phyloP scores from a whole-genome alignment of 1,140 invertebrate species.

The Dufourea novaeangliae region DNA sequence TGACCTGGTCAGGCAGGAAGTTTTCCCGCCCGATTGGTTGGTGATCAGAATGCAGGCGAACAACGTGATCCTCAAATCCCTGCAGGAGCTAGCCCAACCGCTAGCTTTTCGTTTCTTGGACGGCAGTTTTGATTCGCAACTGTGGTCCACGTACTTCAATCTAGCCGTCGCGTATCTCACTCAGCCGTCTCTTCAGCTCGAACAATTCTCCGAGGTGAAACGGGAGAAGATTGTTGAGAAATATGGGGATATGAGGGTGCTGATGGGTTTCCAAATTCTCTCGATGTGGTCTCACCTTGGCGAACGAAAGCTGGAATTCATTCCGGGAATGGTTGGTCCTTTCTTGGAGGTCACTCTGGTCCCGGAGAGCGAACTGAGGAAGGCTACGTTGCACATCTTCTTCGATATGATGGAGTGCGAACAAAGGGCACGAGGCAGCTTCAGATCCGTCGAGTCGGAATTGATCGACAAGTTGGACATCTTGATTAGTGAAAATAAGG shows the following conservation, averaged over 20 bases:
- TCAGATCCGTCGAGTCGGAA: slow-evolving; percentile 94
- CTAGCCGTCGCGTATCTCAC: slow-evolving; percentile 94
- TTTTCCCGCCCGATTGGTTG: slow-evolving; percentile 96
- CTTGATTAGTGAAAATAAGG: slow-evolving; percentile 95
- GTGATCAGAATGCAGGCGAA: slow-evolving; percentile 96
- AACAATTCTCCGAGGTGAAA: slow-evolving; percentile 91
- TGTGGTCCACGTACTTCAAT: slow-evolving; percentile 96
- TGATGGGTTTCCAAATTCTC: slow-evolving; percentile 96
- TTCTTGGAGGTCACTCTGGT: slow-evolving; percentile 97
- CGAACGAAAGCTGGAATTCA: slow-evolving; percentile 92
- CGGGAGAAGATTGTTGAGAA: slow-evolving; percentile 89
- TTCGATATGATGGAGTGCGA: slow-evolving; percentile 99
- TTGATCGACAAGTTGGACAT: slow-evolving; percentile 96
- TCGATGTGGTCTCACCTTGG: slow-evolving; percentile 96
- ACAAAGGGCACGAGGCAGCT: slow-evolving; percentile 90
- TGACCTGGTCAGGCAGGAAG: slow-evolving; percentile 90
- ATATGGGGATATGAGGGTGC: slow-evolving; percentile 95
- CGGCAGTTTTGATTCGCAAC: slow-evolving; percentile 84
- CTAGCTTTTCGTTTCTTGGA: slow-evolving; percentile 92
- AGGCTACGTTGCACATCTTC: slow-evolving; percentile 96
- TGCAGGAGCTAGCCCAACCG: slow-evolving; percentile 94
- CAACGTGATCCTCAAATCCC: slow-evolving; percentile 91
- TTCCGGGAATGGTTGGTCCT: slow-evolving; percentile 96
- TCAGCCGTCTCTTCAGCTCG: slow-evolving; percentile 92
- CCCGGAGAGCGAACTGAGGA: slow-evolving; percentile 92